phyloP scores from a whole-genome alignment of 2,888 invertebrate species.

The Synanthedon vespiformis region DNA sequence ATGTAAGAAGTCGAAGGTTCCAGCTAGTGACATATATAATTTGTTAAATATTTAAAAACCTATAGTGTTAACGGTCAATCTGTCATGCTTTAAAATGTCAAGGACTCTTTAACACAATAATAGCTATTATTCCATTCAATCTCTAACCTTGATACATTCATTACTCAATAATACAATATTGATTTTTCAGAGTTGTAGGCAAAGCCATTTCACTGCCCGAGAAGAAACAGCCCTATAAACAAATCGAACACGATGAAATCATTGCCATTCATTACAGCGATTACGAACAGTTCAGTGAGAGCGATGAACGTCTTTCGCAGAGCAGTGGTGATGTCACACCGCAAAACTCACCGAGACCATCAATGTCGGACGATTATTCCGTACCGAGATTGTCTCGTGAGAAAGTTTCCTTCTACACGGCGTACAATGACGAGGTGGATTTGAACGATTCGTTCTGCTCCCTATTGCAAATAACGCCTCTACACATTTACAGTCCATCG shows the following conservation, averaged over 20 bases:
- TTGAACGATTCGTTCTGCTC: constrained; percentile 51
- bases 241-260: constrained; percentile 55
- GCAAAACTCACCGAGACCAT: constrained; percentile 51
- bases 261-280: constrained; percentile 59
- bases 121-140: too few relatives aligned
- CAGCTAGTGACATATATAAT: too few relatives aligned
- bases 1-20: too few relatives aligned
- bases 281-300: constrained; percentile 53
- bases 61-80: too few relatives aligned
- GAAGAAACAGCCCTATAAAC: constrained; percentile 32
- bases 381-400: constrained; percentile 32
- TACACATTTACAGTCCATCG: constrained; percentile 47
- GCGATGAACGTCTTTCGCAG: constrained; percentile 53
- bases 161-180: not conserved
- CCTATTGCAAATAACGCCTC: constrained; percentile 56
- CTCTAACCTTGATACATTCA: not conserved
- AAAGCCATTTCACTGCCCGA: constrained; percentile 46
- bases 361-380: constrained; percentile 25
- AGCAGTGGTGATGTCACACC: constrained; percentile 60
- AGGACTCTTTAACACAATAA: too few relatives aligned
- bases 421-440: constrained; percentile 30
- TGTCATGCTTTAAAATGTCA: too few relatives aligned
- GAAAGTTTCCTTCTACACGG: constrained; percentile 30
- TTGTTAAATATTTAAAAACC: too few relatives aligned
- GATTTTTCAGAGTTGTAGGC: constrained; percentile 42